Conservation (phyloP, 2,797 vertebrate genomes). For the Squalus acanthias region DNA sequence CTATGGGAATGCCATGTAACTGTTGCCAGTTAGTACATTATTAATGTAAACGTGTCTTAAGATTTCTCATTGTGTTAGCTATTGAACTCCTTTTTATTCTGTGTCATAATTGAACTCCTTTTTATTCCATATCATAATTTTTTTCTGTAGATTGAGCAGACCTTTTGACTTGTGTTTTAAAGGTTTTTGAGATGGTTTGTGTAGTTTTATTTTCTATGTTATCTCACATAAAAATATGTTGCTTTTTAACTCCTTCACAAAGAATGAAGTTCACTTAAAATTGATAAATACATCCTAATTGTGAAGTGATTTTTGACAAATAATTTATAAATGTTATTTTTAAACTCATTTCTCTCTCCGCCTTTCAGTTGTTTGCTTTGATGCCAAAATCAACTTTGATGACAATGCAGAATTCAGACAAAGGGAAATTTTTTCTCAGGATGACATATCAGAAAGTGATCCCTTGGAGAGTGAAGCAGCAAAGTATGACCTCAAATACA, state of each 20-base stretch:
- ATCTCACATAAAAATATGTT: not conserved
- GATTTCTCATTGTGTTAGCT: not conserved
- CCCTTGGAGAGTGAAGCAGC: slow-evolving; percentile 88
- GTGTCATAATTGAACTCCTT: not conserved
- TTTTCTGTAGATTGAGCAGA: not conserved
- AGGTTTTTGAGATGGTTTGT: not conserved
- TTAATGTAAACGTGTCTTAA: not conserved
- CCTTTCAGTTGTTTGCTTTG: slow-evolving; percentile 87
- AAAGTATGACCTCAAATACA: slow-evolving; percentile 92
- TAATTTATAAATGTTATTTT: not conserved
- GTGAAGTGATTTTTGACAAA: not conserved
- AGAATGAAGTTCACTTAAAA: not conserved
- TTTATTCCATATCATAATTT: not conserved
- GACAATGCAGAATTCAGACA: slow-evolving; percentile 98
- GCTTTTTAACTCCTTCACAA: not conserved
- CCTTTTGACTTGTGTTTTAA: not conserved
- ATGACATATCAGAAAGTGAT: slow-evolving; percentile 88
- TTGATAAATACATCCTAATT: not conserved
- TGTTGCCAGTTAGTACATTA: not conserved
- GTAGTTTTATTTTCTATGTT: not conserved
- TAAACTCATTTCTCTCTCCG: slow-evolving; percentile 38
- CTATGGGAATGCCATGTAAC: not conserved
- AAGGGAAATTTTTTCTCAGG: slow-evolving; percentile 92
- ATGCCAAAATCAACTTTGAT: slow-evolving; percentile 98
- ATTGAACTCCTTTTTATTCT: not conserved